phyloP scores from a whole-genome alignment of 2,888 invertebrate species.

The Noctua janthina region DNA sequence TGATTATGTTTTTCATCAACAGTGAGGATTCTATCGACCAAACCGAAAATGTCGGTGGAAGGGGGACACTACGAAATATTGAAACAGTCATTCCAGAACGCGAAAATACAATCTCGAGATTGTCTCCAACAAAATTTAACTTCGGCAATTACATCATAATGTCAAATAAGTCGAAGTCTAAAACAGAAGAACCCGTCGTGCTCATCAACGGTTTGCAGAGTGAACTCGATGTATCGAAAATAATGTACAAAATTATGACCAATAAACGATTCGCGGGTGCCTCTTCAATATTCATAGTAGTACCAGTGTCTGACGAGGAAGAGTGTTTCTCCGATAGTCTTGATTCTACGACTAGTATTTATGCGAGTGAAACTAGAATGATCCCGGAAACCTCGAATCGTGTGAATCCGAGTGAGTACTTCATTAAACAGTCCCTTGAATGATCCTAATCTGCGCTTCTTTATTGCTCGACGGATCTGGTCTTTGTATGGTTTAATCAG shows the following conservation, averaged over 20 bases:
- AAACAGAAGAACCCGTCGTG: conserved; percentile 54
- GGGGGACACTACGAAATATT: conserved; percentile 8
- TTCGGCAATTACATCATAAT: background rate
- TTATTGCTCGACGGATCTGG: background rate
- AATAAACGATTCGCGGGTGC: conserved; percentile 59
- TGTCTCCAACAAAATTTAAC: conserved; percentile 48
- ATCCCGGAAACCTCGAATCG: background rate
- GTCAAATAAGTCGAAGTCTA: conserved; percentile 6
- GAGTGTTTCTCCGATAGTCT: background rate
- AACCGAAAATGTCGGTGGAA: background rate
- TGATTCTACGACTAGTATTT: conserved; percentile 4
- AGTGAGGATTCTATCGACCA: conserved; percentile 10
- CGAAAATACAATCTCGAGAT: conserved; percentile 53
- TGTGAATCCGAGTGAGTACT: conserved; percentile 32
- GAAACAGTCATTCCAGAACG: conserved; percentile 17
- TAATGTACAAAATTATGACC: conserved; percentile 68
- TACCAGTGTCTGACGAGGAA: conserved; percentile 68
- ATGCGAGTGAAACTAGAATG: background rate
- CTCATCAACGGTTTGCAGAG: conserved; percentile 63
- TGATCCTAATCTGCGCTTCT: background rate
- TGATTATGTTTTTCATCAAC: conserved; percentile 3
- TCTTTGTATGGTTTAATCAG: conserved; percentile 11
- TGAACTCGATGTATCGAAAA: conserved; percentile 62
- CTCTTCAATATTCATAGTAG: conserved; percentile 74
- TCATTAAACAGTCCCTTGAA: conserved; percentile 4